A percentile compares a stretch with the other conserved stretches of the same genome.
Evolutionary conservation across 2,113 vertebrate species (phyloP).

Genomic region (Gallinago jamesoni): DNA sequence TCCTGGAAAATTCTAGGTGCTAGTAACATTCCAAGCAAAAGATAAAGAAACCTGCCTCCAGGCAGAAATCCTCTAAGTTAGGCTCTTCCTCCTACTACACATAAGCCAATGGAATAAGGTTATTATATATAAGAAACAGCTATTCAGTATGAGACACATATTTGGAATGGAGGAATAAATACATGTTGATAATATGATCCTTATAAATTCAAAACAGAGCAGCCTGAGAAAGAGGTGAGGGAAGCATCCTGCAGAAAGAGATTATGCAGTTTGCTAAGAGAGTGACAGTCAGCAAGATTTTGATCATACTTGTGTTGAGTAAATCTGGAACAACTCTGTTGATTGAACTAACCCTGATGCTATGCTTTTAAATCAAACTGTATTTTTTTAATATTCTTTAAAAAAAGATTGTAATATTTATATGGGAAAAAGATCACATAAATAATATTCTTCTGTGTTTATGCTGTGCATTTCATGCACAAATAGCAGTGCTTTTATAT

Average conservation of each 20-base stretch:
- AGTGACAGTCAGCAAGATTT: not conserved
- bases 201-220: conserved; percentile 52
- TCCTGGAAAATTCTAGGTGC: not conserved
- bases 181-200: conserved; percentile 7
- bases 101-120: not conserved
- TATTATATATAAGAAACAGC: not conserved
- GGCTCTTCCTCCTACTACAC: not conserved
- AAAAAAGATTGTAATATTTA: not conserved
- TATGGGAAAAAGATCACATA: not conserved
- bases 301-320: not conserved
- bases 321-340: conserved; percentile 23
- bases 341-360: not conserved
- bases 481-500: not conserved
- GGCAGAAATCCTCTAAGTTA: not conserved
- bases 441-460: not conserved
- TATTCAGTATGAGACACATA: not conserved
- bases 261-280: not conserved
- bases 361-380: not conserved
- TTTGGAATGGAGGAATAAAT: conserved; percentile 30
- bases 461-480: not conserved
- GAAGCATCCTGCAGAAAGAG: conserved; percentile 2
- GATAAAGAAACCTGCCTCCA: not conserved
- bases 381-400: not conserved
- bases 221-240: conserved; percentile 7
- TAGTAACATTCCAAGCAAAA: not conserved